Percentiles rank a stretch among this genome's conserved stretches.
phyloP scores from a whole-genome alignment of 1,140 invertebrate species.

The Drosophila insularis region DNA sequence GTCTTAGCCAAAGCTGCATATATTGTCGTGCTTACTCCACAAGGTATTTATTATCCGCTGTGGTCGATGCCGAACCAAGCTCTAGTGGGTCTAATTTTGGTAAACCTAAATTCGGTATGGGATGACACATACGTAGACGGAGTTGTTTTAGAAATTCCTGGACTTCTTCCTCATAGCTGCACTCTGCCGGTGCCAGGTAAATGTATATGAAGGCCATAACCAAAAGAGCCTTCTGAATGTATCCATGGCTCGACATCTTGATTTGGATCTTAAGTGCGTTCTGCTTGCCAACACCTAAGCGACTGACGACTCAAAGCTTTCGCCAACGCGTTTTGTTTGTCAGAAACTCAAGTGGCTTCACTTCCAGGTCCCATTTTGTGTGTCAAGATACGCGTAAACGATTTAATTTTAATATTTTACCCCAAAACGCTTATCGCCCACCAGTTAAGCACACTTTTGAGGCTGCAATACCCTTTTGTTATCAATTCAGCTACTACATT shows the following conservation, averaged over 20 bases:
- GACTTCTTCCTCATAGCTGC: constrained; percentile 49
- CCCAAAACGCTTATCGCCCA: constrained; percentile 32
- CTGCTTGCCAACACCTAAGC: constrained; percentile 25
- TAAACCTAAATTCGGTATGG: constrained; percentile 69
- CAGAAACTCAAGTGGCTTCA: constrained; percentile 34
- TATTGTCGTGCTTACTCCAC: constrained; percentile 55
- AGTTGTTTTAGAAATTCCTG: constrained; percentile 58
- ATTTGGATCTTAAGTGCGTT: neutral
- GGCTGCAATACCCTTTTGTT: constrained; percentile 6
- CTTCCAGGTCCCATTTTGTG: constrained; percentile 30
- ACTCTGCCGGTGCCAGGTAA: constrained; percentile 35
- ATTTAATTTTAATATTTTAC: constrained; percentile 32
- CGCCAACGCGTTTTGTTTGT: constrained; percentile 43
- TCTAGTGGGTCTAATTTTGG: constrained; percentile 69
- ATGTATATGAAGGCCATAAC: constrained; percentile 33
- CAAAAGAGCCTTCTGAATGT: constrained; percentile 32
- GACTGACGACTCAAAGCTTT: constrained; percentile 29
- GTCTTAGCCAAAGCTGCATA: neutral
- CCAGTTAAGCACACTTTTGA: constrained; percentile 29
- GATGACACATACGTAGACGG: constrained; percentile 71
- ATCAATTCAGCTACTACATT: constrained; percentile 18
- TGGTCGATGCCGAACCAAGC: constrained; percentile 35
- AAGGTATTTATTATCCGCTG: constrained; percentile 66
- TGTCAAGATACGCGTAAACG: constrained; percentile 52
- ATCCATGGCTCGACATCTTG: constrained; percentile 23